Base-by-base conservation (phyloP, 2,888 invertebrate species). In the Drosophila nr. perissopoda region DNA sequence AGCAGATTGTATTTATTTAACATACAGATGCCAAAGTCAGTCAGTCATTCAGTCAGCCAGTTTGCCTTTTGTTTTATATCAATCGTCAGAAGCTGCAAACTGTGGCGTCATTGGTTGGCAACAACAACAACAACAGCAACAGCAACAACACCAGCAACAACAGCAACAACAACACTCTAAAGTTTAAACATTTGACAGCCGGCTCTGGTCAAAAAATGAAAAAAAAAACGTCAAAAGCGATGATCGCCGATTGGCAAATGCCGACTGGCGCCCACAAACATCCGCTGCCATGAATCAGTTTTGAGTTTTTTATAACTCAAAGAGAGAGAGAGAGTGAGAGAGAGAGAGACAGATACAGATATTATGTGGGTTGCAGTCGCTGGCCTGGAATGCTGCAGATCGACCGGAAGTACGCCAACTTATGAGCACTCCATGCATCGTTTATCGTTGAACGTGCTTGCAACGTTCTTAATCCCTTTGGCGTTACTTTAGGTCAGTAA, bases 401-500 rank as follows among this genome's bases (percentile, higher is more conserved):
- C 81, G 76, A 67, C 76, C 81, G 77, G 77, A 78, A 78, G 70
- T 67, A 61, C 40, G 81, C 70, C 62, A 74, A 66, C 66, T 80
- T 51, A 52, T 33, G 38, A 11, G 46, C 59, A 29, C 53, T 33
- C 42, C 65, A 57, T 54, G 52, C 27, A 21, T 46, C 46, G 46
- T 25, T 46, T 25, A 25, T 29, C 31, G 69, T n/a, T 60, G 46
- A 60, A 52, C 62, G 18, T 52, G 21, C 48, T 56, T 21, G 58
- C 16, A 61, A 61, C 46, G 51, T 59, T 72, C 73, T 59, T 86
- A 89, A 89, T 68, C 72, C 74, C 73, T 73, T 73, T 68, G n/a
- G 33, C 71, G 74, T 83, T 89, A 83, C 89, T 83, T 86, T 86
- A 89, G 89, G 89, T 89, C 89, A 83, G 83, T 83, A 70, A 86